Percentiles rank a stretch among this genome's conserved stretches.
Evolutionary conservation across 2,888 invertebrate genomes (phyloP).

Genomic region (Lycophotia porphyrea): DNA sequence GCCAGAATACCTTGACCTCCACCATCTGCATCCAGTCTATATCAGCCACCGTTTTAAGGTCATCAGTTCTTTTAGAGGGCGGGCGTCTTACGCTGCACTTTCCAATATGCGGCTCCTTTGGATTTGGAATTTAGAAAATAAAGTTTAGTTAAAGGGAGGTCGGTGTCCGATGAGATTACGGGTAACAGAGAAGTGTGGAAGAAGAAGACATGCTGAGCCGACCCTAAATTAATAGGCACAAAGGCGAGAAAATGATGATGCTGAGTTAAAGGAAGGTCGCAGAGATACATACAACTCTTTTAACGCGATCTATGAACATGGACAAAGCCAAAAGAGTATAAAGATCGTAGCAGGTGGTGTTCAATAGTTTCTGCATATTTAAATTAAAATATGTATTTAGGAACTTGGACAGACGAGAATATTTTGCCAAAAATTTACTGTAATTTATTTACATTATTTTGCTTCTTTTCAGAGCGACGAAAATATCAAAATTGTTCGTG

Average conservation of each 20-base stretch:
- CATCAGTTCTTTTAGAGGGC: not conserved
- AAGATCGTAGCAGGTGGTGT: not conserved
- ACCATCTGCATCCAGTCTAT: not conserved
- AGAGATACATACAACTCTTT: too few relatives aligned
- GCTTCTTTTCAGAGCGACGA: constrained; percentile 22
- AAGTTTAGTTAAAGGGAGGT: too few relatives aligned
- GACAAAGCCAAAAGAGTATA: not conserved
- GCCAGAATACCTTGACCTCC: not conserved
- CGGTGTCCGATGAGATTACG: too few relatives aligned
- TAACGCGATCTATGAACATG: not conserved
- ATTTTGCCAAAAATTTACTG: not conserved
- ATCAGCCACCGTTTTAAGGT: not conserved
- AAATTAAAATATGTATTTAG: not conserved
- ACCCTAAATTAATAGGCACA: too few relatives aligned
- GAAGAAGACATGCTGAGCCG: too few relatives aligned
- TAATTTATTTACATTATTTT: not conserved
- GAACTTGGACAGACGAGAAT: not conserved
- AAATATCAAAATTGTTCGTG: constrained; percentile 24
- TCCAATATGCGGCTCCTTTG: too few relatives aligned
- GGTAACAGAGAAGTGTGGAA: too few relatives aligned
- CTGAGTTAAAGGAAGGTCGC: too few relatives aligned
- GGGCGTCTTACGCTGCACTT: too few relatives aligned
- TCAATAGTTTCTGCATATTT: not conserved
- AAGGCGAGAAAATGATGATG: too few relatives aligned
- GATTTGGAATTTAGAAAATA: too few relatives aligned